phyloP scores from a whole-genome alignment of 2,113 vertebrate species.

The Tympanuchus pallidicinctus region DNA sequence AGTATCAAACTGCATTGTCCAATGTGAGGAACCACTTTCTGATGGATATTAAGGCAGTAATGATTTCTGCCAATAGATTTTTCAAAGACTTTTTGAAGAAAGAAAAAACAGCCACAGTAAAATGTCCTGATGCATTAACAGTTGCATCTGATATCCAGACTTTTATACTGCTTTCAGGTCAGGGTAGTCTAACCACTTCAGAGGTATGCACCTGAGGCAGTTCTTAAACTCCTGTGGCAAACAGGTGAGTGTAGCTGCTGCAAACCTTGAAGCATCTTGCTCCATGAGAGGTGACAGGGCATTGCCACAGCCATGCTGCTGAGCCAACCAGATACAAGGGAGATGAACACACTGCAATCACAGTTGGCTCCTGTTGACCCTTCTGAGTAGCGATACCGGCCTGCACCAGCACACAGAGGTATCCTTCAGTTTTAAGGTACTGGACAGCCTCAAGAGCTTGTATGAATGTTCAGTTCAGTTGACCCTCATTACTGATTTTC shows the following conservation, averaged over 20 bases:
- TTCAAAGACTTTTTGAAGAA: conserved; percentile 36
- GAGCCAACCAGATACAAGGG: neutral
- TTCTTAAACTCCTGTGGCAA: neutral
- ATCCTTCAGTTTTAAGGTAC: neutral
- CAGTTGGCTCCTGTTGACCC: neutral
- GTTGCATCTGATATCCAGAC: neutral
- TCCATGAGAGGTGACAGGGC: neutral
- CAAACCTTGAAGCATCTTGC: neutral
- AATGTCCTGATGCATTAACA: neutral
- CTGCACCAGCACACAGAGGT: neutral
- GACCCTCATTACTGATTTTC: neutral
- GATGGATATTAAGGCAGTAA: conserved; percentile 6
- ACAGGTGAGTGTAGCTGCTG: neutral
- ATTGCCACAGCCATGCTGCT: rapidly evolving
- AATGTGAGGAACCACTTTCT: conserved; percentile 50
- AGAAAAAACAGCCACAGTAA: conserved; percentile 14
- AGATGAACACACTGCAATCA: neutral
- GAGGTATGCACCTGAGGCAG: too few species aligned
- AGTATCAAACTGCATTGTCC: neutral
- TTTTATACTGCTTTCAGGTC: neutral
- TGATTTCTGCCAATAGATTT: conserved; percentile 14
- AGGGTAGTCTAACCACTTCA: neutral
- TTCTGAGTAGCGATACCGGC: neutral
- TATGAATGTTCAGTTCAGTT: neutral
- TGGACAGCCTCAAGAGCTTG: neutral